Conservation (phyloP, 2,888 invertebrate genomes). For the Octodonta nipae region DNA sequence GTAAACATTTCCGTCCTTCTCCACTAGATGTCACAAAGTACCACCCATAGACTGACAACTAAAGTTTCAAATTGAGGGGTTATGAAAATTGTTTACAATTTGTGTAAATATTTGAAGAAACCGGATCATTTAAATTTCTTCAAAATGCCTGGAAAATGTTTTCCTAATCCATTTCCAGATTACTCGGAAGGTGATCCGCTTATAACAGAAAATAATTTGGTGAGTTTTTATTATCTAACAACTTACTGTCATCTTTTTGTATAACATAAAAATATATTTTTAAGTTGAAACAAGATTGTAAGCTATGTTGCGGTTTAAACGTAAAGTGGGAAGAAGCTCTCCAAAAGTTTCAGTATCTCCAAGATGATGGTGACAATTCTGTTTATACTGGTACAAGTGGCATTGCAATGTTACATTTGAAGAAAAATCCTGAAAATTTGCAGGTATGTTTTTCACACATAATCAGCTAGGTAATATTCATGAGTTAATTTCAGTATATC, state of each 20-base stretch:
- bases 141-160: conserved; percentile 21
- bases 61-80: too few species aligned
- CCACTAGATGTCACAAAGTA: too few species aligned
- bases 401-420: conserved; percentile 50
- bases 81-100: too few species aligned
- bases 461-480: not conserved
- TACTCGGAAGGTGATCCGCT: conserved; percentile 7
- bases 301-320: conserved; percentile 30
- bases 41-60: too few species aligned
- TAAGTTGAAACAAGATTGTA: conserved; percentile 36
- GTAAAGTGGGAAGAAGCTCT: conserved; percentile 36
- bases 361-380: conserved; percentile 46
- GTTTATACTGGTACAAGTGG: conserved; percentile 68
- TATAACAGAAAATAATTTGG: conserved; percentile 7
- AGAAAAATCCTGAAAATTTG: conserved; percentile 27
- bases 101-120: too few species aligned
- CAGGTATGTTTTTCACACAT: too few species aligned
- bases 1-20: too few species aligned
- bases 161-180: conserved; percentile 40
- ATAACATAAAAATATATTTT: too few species aligned
- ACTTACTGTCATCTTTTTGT: too few species aligned
- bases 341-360: conserved; percentile 32
- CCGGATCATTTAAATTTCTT: too few species aligned
- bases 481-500: conserved; percentile 14
- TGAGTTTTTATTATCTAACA: too few species aligned